Conservation (phyloP, 2,888 invertebrate genomes). For the Criorhina ranunculi region DNA sequence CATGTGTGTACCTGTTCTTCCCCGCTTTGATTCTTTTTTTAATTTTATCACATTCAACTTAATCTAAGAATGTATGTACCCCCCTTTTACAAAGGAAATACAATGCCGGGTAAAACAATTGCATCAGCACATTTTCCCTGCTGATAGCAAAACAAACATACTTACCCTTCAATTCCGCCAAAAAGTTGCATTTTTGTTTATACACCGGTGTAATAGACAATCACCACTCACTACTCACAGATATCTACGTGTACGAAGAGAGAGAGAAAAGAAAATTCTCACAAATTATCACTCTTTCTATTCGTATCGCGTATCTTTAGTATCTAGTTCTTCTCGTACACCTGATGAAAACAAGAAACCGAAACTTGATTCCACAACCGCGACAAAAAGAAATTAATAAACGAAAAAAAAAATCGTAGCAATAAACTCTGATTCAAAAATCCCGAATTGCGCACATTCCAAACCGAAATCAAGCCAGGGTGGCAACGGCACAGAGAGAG, state of each 20-base stretch:
- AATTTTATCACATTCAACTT: neutral
- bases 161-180: constrained; percentile 76
- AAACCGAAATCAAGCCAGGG: neutral
- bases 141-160: neutral
- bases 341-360: constrained; percentile 1
- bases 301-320: constrained; percentile 16
- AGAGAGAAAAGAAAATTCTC: neutral
- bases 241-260: constrained; percentile 18
- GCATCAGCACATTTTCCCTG: constrained; percentile 1
- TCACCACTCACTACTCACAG: constrained; percentile 15
- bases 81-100: neutral
- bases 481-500: constrained; percentile 8
- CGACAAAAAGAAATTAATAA: neutral
- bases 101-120: neutral
- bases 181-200: constrained; percentile 67
- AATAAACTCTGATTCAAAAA: constrained; percentile 15
- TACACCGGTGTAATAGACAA: constrained; percentile 40
- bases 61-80: too few species aligned
- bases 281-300: constrained; percentile 9
- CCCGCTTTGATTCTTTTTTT: neutral
- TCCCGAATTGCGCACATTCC: constrained; percentile 5
- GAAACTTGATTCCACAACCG: constrained; percentile 11
- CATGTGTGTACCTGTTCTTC: neutral
- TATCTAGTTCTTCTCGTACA: constrained; percentile 9
- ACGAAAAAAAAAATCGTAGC: constrained; percentile 22